phyloP scores from a whole-genome alignment of 2,888 invertebrate species.

The Lottia scabra region DNA sequence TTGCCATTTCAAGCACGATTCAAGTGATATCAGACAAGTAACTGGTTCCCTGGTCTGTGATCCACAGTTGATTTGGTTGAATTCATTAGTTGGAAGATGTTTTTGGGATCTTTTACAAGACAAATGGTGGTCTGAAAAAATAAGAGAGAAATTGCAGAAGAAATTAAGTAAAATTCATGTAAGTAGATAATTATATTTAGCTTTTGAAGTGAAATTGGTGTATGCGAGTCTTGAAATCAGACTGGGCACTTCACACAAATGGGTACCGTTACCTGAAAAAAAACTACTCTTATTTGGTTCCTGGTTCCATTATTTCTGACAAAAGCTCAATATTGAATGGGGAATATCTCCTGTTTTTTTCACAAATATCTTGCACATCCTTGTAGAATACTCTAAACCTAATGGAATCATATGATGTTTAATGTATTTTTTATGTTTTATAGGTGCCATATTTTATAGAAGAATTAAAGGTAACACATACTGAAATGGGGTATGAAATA shows the following conservation, averaged over 20 bases:
- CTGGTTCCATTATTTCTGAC: no score
- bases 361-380: not conserved
- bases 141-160: slow-evolving; percentile 85
- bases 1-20: slow-evolving; percentile 8
- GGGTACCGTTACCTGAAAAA: no score
- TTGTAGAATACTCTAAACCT: no score
- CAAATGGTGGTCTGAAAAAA: slow-evolving; percentile 76
- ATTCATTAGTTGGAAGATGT: slow-evolving; percentile 82
- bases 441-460: slow-evolving; percentile 88
- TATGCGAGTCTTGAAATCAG: no score
- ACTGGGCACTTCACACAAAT: no score
- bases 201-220: no score
- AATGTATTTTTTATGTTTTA: slow-evolving; percentile 11
- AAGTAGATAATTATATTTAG: no score
- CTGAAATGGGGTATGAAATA: slow-evolving; percentile 76
- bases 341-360: no score
- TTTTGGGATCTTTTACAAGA: slow-evolving; percentile 87
- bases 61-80: slow-evolving; percentile 72
- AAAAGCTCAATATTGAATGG: no score
- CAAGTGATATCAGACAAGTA: slow-evolving; percentile 8
- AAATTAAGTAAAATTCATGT: slow-evolving; percentile 88
- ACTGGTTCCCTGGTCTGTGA: slow-evolving; percentile 56
- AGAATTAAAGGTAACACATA: slow-evolving; percentile 80
- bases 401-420: no score
- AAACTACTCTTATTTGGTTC: no score